phyloP scores from a whole-genome alignment of 1,140 invertebrate species.

The Ceratina australensis region DNA sequence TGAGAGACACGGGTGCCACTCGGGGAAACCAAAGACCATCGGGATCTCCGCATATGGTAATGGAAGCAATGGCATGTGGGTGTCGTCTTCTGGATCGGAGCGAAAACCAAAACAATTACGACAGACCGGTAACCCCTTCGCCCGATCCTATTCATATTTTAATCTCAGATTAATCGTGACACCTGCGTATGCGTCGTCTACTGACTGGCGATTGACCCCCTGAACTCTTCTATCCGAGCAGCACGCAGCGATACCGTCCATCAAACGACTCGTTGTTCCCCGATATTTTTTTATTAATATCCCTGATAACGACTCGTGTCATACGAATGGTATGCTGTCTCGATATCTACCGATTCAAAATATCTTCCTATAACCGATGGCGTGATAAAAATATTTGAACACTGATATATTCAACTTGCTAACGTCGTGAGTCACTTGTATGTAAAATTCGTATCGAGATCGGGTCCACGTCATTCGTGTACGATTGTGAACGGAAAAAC shows the following conservation, averaged over 20 bases:
- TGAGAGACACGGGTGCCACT: slow-evolving; percentile 64
- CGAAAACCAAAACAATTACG: slow-evolving; percentile 52
- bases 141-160: neutral
- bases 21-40: slow-evolving; percentile 63
- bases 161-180: neutral
- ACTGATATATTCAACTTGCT: too few relatives aligned
- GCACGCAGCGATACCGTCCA: slow-evolving; percentile 1
- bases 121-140: neutral
- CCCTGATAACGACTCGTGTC: too few relatives aligned
- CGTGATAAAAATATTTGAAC: too few relatives aligned
- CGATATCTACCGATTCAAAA: too few relatives aligned
- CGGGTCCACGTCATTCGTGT: too few relatives aligned
- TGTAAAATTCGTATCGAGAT: too few relatives aligned
- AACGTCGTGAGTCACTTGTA: too few relatives aligned
- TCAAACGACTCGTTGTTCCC: neutral
- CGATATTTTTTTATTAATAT: neutral
- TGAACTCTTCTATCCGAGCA: neutral
- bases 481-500: too few relatives aligned
- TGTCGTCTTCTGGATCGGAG: slow-evolving; percentile 65
- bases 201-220: neutral
- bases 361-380: too few relatives aligned
- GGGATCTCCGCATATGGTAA: slow-evolving; percentile 75
- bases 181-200: neutral
- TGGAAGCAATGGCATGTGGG: slow-evolving; percentile 70
- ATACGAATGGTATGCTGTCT: too few relatives aligned